Conservation (phyloP, 2,888 invertebrate species). For the Carpatolechia fugitivella region DNA sequence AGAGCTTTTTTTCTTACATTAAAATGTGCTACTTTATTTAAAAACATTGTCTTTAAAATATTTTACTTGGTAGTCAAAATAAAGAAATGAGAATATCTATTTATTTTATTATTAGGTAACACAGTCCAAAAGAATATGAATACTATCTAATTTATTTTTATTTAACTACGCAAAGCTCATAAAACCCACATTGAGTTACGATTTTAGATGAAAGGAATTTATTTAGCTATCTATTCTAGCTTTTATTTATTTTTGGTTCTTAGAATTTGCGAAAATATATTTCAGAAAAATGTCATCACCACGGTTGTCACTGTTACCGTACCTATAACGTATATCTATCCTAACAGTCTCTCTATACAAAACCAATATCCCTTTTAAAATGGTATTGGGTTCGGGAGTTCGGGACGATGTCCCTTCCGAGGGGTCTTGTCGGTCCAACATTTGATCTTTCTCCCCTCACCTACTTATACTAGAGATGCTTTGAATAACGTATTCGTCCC, state of each 20-base stretch:
- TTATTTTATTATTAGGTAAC: no score
- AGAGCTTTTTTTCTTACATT: conserved; percentile 40
- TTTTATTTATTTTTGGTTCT: no score
- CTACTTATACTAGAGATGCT: neutral
- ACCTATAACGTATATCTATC: neutral
- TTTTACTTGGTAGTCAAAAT: no score
- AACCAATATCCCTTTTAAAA: conserved; percentile 13
- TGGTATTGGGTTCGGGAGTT: conserved; percentile 8
- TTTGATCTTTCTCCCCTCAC: conserved; percentile 10
- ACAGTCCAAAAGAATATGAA: no score
- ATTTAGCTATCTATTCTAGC: no score
- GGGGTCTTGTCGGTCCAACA: conserved; percentile 6
- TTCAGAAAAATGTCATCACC: neutral
- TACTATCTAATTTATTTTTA: no score
- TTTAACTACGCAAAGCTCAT: no score
- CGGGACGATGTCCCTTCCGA: neutral
- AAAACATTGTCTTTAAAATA: conserved; percentile 28
- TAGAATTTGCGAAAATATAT: no score
- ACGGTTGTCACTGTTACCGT: neutral
- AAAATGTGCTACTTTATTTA: conserved; percentile 26
- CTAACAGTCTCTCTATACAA: conserved; percentile 1
- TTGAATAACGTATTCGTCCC: neutral
- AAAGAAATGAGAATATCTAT: no score
- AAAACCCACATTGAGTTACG: no score
- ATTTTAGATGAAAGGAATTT: no score